phyloP scores from a whole-genome alignment of 2,797 vertebrate genomes.

The Microtus obscurus region DNA sequence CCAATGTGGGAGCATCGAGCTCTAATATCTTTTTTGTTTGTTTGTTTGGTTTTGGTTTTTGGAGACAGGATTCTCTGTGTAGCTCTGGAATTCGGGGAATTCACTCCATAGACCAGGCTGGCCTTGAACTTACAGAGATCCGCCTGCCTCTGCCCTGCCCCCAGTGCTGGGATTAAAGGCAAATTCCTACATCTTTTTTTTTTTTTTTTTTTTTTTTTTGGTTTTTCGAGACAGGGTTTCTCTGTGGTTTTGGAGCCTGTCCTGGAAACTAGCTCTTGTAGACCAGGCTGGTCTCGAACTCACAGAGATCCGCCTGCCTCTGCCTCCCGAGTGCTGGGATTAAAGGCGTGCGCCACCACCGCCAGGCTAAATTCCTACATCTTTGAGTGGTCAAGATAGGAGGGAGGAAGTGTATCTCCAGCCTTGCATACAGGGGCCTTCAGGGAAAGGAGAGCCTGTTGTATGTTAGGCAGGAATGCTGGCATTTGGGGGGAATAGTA shows the following conservation, averaged over 20 bases:
- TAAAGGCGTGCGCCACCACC: neutral
- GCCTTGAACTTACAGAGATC: neutral
- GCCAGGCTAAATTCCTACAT: neutral
- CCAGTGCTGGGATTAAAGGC: too few relatives aligned
- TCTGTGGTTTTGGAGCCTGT: too few relatives aligned
- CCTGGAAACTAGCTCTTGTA: too few relatives aligned
- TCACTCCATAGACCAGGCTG: neutral
- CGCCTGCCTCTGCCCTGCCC: neutral
- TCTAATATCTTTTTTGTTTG: neutral
- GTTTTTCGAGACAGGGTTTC: too few relatives aligned
- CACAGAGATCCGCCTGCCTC: neutral
- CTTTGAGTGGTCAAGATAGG: neutral
- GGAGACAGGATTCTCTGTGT: neutral
- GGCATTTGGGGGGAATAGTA: neutral
- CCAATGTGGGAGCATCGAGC: neutral
- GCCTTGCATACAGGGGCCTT: neutral
- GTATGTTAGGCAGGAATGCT: slow-evolving; percentile 28
- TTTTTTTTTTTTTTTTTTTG: too few relatives aligned
- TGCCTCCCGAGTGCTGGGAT: neutral
- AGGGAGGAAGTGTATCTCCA: neutral
- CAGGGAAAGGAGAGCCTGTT: neutral
- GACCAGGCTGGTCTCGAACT: neutral
- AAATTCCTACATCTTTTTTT: too few relatives aligned
- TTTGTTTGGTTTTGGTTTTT: neutral
- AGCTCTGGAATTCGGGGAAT: neutral